These are phyloP conservation scores for Agrotis segetum DNA, from an alignment of 2,888 invertebrate species.

Conservation along the genomic window DNA sequence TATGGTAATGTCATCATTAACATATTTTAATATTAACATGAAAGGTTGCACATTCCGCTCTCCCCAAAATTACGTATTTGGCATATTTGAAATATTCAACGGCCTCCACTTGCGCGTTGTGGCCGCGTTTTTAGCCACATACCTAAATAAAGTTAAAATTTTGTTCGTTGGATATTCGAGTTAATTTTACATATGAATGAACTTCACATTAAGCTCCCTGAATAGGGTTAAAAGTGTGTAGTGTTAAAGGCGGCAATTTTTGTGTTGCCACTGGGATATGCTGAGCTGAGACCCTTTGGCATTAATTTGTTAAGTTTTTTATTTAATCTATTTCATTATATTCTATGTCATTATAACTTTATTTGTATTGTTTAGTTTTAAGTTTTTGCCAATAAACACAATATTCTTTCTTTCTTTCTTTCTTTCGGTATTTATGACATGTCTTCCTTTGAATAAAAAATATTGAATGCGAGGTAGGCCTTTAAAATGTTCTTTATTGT, in stretches of 20 bases:
- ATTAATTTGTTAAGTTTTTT: no score
- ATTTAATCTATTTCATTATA: no score
- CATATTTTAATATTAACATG: slow-evolving; percentile 88
- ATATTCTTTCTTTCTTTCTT: no score
- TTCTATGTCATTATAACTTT: no score
- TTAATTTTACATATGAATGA: slow-evolving; percentile 51
- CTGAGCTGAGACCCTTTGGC: no score
- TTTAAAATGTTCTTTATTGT: neutral
- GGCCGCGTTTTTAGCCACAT: slow-evolving; percentile 50
- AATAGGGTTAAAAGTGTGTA: slow-evolving; percentile 18
- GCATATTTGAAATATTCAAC: slow-evolving; percentile 82
- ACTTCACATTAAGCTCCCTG: slow-evolving; percentile 28
- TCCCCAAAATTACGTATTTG: slow-evolving; percentile 79
- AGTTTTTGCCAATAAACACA: no score
- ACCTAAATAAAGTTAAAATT: slow-evolving; percentile 56
- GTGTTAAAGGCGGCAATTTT: no score
- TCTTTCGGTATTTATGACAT: no score
- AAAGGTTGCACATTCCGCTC: slow-evolving; percentile 72
- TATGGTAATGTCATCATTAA: slow-evolving; percentile 83
- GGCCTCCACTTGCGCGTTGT: slow-evolving; percentile 48
- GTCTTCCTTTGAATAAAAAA: neutral
- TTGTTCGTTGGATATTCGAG: slow-evolving; percentile 37
- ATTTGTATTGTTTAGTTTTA: no score
- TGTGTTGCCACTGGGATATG: no score
- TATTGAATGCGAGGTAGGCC: neutral